Base-by-base conservation (phyloP, 2,113 vertebrate species). In the Cheilinus undulatus region DNA sequence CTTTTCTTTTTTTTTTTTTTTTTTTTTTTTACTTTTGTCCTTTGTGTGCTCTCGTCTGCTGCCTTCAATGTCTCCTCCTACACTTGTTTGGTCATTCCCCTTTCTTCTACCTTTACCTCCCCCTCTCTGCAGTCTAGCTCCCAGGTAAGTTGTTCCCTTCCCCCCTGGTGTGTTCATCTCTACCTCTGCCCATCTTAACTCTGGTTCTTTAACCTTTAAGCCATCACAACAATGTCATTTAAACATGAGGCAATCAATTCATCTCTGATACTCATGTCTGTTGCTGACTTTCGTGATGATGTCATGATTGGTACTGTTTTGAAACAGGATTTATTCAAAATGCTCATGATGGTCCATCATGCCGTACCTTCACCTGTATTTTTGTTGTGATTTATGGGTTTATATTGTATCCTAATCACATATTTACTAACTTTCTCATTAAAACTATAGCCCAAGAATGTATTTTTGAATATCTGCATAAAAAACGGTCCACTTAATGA, bases 111-210 rank as follows among this genome's bases (percentile, higher is more conserved):
- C 82, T 78, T 85, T 78, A 79, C 65, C 71, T 81, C 62, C 94
- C 87, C 87, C 92, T 92, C 73, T 93, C 95, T 94, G 82, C 95
- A 98, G 96, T 94, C 94, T 98, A 92, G 94, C 95, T 92, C 93
- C 96, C 85, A 97, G 96, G 96, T 98, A 93, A 89, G 92, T 82
- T 22, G 22, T 32, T 32, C 74, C 71, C 80, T 24, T 34, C 22
- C 50, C 68, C 60, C 36, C 14, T 51, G 2, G 2, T 7, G 22
- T 6, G 45, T 63, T 69, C 34, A 80, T 43, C 45, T 76, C 54
- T 45, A 32, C 34, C 53, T 63, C 7, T 57, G 24, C 36, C 15
- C 42, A 26, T 53, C 13, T 61, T 66, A 69, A 67, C 59, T 65
- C 56, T 72, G 42, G 54, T 74, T 68, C 48, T 43, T 51, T 30